These are phyloP conservation scores for Psettodes erumei DNA, from an alignment of 2,113 vertebrate genomes.

Conservation along the genomic window DNA sequence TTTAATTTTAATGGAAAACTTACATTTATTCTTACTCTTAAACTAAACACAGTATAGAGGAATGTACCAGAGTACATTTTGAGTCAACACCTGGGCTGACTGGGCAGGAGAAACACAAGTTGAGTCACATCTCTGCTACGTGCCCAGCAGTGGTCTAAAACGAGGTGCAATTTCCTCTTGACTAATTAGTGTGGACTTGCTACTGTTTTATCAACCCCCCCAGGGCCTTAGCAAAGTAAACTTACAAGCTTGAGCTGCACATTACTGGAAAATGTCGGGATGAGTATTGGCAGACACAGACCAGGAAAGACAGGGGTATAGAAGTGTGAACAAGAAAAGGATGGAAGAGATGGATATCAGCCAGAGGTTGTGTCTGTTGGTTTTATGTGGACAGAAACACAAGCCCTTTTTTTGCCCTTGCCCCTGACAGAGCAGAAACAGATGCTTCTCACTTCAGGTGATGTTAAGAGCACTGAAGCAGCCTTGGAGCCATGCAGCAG, in stretches of 20 bases:
- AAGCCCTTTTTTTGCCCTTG: slow-evolving; percentile 2
- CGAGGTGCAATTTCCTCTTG: slow-evolving; percentile 83
- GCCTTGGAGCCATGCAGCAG: not conserved
- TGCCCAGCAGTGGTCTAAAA: slow-evolving; percentile 81
- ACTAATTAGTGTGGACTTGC: slow-evolving; percentile 79
- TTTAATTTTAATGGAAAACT: not conserved
- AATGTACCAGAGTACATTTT: not conserved
- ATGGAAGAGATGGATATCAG: slow-evolving; percentile 1
- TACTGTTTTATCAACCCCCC: slow-evolving; percentile 71
- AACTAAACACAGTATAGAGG: not conserved
- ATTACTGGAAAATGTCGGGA: slow-evolving; percentile 53
- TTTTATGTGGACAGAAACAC: slow-evolving; percentile 23
- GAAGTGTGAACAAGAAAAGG: slow-evolving; percentile 30
- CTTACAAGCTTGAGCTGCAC: slow-evolving; percentile 23
- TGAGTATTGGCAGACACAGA: slow-evolving; percentile 29
- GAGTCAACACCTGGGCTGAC: slow-evolving; percentile 71
- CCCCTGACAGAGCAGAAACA: slow-evolving; percentile 1
- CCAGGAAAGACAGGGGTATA: slow-evolving; percentile 5
- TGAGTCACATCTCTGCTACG: slow-evolving; percentile 63
- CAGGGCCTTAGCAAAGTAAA: slow-evolving; percentile 38
- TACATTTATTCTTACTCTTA: not conserved
- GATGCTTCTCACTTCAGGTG: slow-evolving; percentile 1
- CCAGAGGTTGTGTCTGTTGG: slow-evolving; percentile 28
- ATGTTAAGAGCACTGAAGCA: not conserved
- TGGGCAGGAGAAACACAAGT: slow-evolving; percentile 63